Conservation (phyloP, 1,140 invertebrate genomes). For the Magallana angulata region DNA sequence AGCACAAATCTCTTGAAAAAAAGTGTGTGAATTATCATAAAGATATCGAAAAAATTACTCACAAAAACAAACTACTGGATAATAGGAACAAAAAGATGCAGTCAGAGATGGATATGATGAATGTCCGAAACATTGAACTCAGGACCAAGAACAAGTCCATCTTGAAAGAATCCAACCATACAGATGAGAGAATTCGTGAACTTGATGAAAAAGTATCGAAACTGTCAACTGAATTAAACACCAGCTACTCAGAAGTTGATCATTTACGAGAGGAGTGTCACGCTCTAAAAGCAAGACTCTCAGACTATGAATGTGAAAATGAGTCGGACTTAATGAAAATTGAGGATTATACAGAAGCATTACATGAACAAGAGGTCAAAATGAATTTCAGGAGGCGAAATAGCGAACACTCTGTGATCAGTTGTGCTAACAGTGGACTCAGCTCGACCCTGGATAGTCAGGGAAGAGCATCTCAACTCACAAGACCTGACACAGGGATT, state of each 20-base stretch:
- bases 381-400: neutral
- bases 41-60: neutral
- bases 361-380: neutral
- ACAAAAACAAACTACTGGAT: slow-evolving; percentile 2
- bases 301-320: neutral
- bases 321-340: neutral
- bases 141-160: neutral
- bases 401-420: slow-evolving; percentile 3
- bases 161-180: neutral
- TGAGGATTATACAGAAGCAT: neutral
- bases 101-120: neutral
- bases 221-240: neutral
- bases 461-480: neutral
- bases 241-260: neutral
- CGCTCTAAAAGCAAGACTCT: neutral
- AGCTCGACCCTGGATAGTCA: slow-evolving; percentile 8
- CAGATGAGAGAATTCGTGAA: neutral
- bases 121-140: slow-evolving; percentile 9
- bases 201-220: neutral
- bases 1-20: slow-evolving; percentile 2
- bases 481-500: neutral
- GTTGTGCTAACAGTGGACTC: slow-evolving; percentile 14
- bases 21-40: slow-evolving; percentile 1
- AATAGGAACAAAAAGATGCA: slow-evolving; percentile 4
- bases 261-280: neutral